Conservation (phyloP, 2,888 invertebrate genomes). For the Campoletis raptor region DNA sequence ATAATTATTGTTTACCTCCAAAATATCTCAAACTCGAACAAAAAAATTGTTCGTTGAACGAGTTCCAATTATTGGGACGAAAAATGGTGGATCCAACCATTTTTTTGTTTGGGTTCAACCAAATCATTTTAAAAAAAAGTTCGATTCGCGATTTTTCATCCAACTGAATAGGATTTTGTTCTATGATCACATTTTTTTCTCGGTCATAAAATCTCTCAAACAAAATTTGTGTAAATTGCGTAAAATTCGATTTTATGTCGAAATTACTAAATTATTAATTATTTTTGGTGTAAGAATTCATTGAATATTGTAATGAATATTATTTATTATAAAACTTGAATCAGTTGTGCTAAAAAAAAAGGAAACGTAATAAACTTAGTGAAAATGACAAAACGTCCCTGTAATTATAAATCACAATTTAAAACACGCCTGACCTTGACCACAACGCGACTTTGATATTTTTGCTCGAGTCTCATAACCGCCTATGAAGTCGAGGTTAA, state of each 20-base stretch:
- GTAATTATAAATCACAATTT: slow-evolving; percentile 26
- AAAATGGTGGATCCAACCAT: no score
- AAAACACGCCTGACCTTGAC: slow-evolving; percentile 40
- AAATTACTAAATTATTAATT: background rate
- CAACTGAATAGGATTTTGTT: background rate
- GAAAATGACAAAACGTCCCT: background rate
- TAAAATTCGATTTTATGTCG: background rate
- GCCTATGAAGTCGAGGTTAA: slow-evolving; percentile 45
- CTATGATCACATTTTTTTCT: background rate
- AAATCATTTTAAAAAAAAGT: background rate
- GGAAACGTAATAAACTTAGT: background rate
- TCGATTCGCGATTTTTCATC: background rate
- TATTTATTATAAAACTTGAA: background rate
- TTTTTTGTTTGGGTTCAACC: no score
- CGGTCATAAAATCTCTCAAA: no score
- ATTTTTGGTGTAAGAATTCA: background rate
- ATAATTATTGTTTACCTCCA: background rate
- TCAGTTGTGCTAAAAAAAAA: background rate
- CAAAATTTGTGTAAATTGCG: background rate
- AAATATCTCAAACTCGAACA: background rate
- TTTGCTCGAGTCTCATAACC: slow-evolving; percentile 49
- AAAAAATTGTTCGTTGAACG: background rate
- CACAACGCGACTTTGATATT: slow-evolving; percentile 41
- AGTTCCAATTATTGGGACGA: no score
- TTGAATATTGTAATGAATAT: background rate